These are phyloP conservation scores for Montipora foliosa DNA, from an alignment of 64 coral and sea anemone genomes.

Conservation along the genomic window DNA sequence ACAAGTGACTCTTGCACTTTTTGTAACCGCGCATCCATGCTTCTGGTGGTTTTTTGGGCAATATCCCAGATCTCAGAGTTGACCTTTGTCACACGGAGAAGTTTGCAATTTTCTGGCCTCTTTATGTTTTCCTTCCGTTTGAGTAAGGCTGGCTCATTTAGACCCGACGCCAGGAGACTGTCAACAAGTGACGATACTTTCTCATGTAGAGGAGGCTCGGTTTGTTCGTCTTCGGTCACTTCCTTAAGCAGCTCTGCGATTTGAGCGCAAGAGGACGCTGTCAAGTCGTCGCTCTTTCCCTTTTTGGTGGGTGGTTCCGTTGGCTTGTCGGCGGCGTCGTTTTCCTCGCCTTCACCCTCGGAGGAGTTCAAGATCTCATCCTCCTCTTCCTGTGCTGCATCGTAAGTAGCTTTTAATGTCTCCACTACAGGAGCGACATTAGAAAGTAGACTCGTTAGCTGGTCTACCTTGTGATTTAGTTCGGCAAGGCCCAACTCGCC, in stretches of 20 bases:
- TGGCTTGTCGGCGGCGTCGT: not conserved
- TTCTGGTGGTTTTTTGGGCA: not conserved
- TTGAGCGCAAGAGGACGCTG: not conserved
- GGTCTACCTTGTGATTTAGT: constrained; percentile 33
- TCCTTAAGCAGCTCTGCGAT: constrained; percentile 41
- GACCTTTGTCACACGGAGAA: constrained; percentile 29
- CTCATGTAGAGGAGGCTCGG: not conserved
- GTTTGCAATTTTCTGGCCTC: constrained; percentile 61
- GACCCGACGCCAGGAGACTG: constrained; percentile 48
- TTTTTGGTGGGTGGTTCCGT: not conserved
- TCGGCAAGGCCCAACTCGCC: constrained; percentile 21
- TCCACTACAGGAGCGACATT: constrained; percentile 30
- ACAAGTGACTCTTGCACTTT: constrained; percentile 56
- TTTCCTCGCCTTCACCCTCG: constrained; percentile 18
- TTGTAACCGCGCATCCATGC: constrained; percentile 45
- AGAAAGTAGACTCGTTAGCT: constrained; percentile 19
- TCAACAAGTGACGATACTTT: constrained; percentile 44
- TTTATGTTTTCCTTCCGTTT: constrained; percentile 53
- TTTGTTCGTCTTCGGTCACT: constrained; percentile 56
- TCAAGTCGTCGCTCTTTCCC: constrained; percentile 4
- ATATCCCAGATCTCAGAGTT: constrained; percentile 65
- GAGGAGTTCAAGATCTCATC: not conserved
- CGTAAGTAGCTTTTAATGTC: constrained; percentile 52
- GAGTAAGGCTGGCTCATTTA: constrained; percentile 55
- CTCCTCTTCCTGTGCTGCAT: constrained; percentile 17